Base-by-base conservation (phyloP, 2,113 vertebrate species). In the Struthio camelus region DNA sequence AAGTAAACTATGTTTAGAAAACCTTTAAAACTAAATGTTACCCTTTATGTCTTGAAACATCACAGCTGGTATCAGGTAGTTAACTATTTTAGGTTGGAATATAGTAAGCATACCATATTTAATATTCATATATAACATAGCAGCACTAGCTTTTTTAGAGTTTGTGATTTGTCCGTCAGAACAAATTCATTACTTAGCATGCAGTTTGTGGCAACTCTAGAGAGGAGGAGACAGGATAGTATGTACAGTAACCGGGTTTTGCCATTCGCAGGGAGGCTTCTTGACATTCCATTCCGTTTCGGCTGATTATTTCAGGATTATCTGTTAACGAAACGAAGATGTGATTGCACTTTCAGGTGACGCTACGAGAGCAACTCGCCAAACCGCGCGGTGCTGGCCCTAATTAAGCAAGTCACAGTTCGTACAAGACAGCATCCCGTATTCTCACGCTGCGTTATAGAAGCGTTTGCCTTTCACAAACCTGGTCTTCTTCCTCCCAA, bases 171-270 rank as follows among this genome's bases (percentile, higher is more conserved):
- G 98, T 98, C 98, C 98, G 58, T 98, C 97, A 98, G 98, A 98
- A 98, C 98, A 98, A 98, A 97, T 97, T 98, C 97, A 97, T 98
- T 98, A 98, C 98, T 99, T 99, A 99, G 98, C 99, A 99, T 99
- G 99, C 99, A 99, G 98, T 99, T 99, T 99, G 99, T 99, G 99
- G 99, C 98, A 99, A 98, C 98, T 99, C 99, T 98, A 99, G 97
- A 96, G 99, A 98, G 98, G 98, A 99, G 98, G 99, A 98, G 97
- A 99, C 97, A 85, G 98, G 98, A 97, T 99, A 99, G 98, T 99
- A 99, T 99, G 99, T 99, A 99, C 99, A 99, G 97, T 98, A 98
- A 98, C 98, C 98, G 97, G 98, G 99, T 98, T 99, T 99, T 98
- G 99, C 98, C 97, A 98, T 98, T 98, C 98, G 98, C 98, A 99